Percentiles rank a stretch among this genome's conserved stretches.
Conservation (phyloP, 1,140 invertebrate species). For the Ditylenchus dipsaci region DNA sequence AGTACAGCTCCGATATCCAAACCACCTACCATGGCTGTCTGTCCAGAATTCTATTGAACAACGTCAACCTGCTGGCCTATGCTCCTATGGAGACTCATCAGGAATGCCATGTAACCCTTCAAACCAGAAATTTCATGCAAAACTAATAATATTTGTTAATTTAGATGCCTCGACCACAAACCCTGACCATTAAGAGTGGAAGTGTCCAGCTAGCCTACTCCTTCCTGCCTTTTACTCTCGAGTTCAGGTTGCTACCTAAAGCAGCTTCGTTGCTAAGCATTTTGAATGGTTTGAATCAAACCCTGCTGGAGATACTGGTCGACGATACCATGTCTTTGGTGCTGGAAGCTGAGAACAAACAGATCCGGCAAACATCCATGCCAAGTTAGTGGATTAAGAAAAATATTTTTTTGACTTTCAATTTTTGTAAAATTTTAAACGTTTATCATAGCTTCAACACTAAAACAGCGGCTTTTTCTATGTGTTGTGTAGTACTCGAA, state of each 20-base stretch:
- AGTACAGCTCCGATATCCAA: conserved; percentile 50
- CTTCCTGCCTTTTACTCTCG: conserved; percentile 54
- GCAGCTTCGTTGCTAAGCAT: conserved; percentile 19
- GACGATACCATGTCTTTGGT: conserved; percentile 28
- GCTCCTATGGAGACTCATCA: conserved; percentile 30
- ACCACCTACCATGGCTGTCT: conserved; percentile 50
- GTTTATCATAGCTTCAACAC: too few relatives aligned
- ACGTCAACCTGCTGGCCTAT: conserved; percentile 44
- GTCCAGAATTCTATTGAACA: conserved; percentile 47
- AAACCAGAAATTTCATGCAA: too few relatives aligned
- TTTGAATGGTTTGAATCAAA: conserved; percentile 40
- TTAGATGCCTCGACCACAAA: conserved; percentile 47
- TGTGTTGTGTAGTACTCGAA: too few relatives aligned
- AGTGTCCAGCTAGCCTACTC: conserved; percentile 53
- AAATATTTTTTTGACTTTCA: too few relatives aligned
- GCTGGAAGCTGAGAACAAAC: conserved; percentile 38
- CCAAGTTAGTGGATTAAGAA: conserved; percentile 30
- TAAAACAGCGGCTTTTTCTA: neutral
- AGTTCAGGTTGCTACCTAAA: conserved; percentile 47
- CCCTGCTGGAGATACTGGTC: conserved; percentile 32
- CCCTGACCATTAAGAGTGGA: conserved; percentile 36
- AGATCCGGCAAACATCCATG: conserved; percentile 39
- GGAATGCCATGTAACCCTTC: neutral
- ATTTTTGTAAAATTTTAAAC: neutral
- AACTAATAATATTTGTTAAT: too few relatives aligned